Evolutionary conservation across 2,113 vertebrate genomes (phyloP).

Genomic region (Peromyscus maniculatus): DNA sequence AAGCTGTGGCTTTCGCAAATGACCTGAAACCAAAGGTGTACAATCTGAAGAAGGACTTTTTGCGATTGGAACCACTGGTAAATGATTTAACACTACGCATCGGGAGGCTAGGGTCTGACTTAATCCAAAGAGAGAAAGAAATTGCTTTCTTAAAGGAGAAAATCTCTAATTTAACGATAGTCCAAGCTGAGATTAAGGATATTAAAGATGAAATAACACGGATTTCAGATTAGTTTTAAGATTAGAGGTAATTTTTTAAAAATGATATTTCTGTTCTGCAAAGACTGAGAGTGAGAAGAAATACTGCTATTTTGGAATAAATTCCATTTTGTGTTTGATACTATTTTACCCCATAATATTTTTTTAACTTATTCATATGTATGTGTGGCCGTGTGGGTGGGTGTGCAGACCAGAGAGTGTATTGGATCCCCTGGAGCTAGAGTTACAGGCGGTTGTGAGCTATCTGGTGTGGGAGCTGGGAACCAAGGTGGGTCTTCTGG

Average conservation of each 20-base stretch:
- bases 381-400: neutral
- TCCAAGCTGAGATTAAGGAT: conserved; percentile 86
- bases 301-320: conserved; percentile 58
- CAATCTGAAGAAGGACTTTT: conserved; percentile 92
- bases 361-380: neutral
- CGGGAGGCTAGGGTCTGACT: conserved; percentile 92
- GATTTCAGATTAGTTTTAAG: conserved; percentile 83
- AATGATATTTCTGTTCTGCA: conserved; percentile 18
- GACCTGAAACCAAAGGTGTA: conserved; percentile 95
- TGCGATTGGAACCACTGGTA: conserved; percentile 90
- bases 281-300: conserved; percentile 55
- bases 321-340: conserved; percentile 61
- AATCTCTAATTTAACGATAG: conserved; percentile 89
- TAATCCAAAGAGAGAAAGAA: conserved; percentile 90
- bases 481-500: neutral
- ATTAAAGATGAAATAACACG: conserved; percentile 86
- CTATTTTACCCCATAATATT: neutral
- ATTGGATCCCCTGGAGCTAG: neutral
- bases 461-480: neutral
- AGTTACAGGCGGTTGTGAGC: neutral
- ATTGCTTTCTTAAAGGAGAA: conserved; percentile 90
- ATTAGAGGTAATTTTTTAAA: neutral
- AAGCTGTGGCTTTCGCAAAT: conserved; percentile 92
- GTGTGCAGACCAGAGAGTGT: neutral
- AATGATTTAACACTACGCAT: conserved; percentile 93